Conservation (phyloP, 2,797 vertebrate genomes). For the Phataginus tetradactyla region DNA sequence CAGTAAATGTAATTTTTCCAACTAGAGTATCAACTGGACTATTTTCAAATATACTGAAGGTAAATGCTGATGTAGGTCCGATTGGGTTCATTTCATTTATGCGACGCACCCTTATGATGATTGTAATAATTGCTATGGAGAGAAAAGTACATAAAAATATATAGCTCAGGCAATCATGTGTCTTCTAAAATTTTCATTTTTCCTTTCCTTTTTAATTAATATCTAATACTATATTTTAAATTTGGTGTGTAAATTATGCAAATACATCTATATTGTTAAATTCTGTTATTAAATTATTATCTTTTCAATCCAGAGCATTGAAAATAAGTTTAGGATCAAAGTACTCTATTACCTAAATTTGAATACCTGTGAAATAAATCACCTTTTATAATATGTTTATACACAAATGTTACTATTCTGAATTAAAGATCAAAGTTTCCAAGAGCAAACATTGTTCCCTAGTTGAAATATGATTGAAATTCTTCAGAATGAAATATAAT, state of each 20-base stretch:
- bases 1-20: slow-evolving; percentile 63
- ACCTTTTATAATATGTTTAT: not conserved
- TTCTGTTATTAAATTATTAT: slow-evolving; percentile 1
- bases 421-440: not conserved
- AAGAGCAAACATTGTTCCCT: not conserved
- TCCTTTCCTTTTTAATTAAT: not conserved
- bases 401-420: not conserved
- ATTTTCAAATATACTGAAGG: slow-evolving; percentile 70
- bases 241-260: not conserved
- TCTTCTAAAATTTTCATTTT: not conserved
- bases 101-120: slow-evolving; percentile 66
- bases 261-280: not conserved
- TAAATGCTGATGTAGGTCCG: not conserved
- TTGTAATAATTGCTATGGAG: slow-evolving; percentile 56
- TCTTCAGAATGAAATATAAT: not conserved
- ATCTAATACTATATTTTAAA: not conserved
- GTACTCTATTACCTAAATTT: not conserved
- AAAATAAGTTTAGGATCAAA: slow-evolving; percentile 3
- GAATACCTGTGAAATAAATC: not conserved
- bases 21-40: slow-evolving; percentile 55
- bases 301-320: not conserved
- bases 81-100: slow-evolving; percentile 56
- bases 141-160: not conserved
- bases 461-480: slow-evolving; percentile 8
- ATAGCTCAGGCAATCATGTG: not conserved